Base-by-base conservation (phyloP, 2,113 vertebrate species). In the Microcebus ravelobensis region DNA sequence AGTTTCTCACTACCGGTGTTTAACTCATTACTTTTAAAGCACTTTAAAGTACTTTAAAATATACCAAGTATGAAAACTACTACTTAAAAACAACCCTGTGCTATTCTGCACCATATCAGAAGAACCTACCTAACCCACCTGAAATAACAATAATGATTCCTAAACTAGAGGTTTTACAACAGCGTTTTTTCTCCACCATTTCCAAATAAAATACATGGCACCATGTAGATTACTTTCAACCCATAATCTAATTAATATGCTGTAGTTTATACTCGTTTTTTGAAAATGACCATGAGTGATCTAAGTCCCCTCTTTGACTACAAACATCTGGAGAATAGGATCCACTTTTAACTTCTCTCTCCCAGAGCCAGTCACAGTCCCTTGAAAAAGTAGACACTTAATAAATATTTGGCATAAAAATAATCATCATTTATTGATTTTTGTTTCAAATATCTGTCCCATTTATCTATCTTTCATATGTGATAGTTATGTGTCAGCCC, bases 11-110 rank as follows among this genome's bases (percentile, higher is more conserved):
- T 88, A 57, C 70, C 87, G 87, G 59, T 96, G 76, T 98, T 97
- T 96, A 87, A 93, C 94, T 97, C 96, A 92, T 95, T 96, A 93
- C 89, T 97, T 97, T 96, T 92, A 95, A 96, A 98, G 92, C 84
- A 93, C 85, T 91, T 95, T 86, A 77, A 97, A 96, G 90, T 96
- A 93, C 95, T 98, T 98, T 97, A 90, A 97, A 95, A 98, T 92
- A 93, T 29, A 14, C 10, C 50, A 81, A 96, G 52, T 95, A 94
- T 97, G 90, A 96, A 95, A 97, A 98, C 85, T 95, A n/a, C 36
- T n/a, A 61, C 42, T 89, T 91, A 97, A 97, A 84, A 94, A 94
- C 76, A 96, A 81, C 71, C 13, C 23, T 65, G n/a, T 9, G 48
- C 90, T 94, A 23, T 94, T 98, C 96, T 95, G 50, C 36, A 31